Conservation (phyloP, 2,888 invertebrate species). For the Thereva unica region DNA sequence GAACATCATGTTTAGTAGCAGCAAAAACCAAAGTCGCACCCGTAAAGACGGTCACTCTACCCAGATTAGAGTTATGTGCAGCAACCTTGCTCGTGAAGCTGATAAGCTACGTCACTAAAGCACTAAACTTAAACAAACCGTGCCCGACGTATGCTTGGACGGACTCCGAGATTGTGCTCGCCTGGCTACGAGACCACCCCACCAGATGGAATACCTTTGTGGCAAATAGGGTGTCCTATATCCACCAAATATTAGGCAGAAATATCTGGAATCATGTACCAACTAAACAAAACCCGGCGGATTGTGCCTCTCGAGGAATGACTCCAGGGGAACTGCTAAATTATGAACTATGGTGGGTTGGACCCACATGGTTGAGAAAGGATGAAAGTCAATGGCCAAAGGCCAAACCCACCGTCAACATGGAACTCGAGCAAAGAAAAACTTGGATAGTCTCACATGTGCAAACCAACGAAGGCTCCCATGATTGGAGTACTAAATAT, state of each 20-base stretch:
- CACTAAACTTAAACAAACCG: no score
- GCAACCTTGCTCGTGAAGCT: constrained; percentile 2
- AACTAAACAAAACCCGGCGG: background rate
- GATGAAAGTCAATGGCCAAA: background rate
- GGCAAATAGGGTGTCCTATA: constrained; percentile 9
- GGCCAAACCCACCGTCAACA: no score
- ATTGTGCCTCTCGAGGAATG: constrained; percentile 1
- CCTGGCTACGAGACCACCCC: constrained; percentile 12
- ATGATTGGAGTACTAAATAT: background rate
- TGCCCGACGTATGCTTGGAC: background rate
- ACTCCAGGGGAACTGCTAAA: background rate
- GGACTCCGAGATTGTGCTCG: constrained; percentile 8
- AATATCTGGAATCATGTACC: background rate
- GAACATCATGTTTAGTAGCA: background rate
- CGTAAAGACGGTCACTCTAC: constrained; percentile 42
- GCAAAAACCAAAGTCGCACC: constrained; percentile 18
- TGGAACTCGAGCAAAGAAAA: background rate
- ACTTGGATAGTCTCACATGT: background rate
- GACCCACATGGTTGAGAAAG: background rate
- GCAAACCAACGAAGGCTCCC: background rate
- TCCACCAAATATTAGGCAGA: background rate
- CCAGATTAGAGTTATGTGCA: constrained; percentile 43
- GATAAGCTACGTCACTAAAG: no score
- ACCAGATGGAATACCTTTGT: background rate
- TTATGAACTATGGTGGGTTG: background rate